A percentile compares a stretch with the other conserved stretches of the same genome.
These are phyloP conservation scores for Ondatra zibethicus DNA, from an alignment of 2,113 vertebrate genomes.

Conservation along the genomic window DNA sequence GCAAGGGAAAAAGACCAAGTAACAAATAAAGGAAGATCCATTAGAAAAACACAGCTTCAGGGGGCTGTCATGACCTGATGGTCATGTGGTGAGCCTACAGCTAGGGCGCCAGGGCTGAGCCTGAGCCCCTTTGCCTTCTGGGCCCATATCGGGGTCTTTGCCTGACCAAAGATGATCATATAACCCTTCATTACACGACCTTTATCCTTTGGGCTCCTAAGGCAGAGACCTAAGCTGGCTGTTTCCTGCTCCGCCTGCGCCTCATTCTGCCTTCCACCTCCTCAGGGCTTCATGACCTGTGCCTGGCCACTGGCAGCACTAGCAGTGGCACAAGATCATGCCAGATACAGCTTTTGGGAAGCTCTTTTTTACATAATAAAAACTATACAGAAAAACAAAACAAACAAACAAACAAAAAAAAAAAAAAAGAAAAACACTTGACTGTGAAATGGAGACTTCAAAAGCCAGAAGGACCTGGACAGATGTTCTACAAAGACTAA, in stretches of 20 bases:
- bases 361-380: neutral
- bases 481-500: too few species aligned
- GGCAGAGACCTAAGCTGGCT: constrained; percentile 44
- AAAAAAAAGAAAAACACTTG: too few species aligned
- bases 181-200: constrained; percentile 56
- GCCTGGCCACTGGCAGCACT: constrained; percentile 74
- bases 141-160: constrained; percentile 40
- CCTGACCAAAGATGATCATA: constrained; percentile 78
- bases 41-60: too few species aligned
- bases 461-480: neutral
- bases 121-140: constrained; percentile 13
- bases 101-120: constrained; percentile 14
- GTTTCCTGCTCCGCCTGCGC: constrained; percentile 29
- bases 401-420: too few species aligned
- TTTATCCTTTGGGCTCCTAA: neutral
- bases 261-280: neutral
- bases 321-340: constrained; percentile 67
- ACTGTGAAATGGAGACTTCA: neutral
- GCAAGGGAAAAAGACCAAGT: neutral
- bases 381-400: neutral
- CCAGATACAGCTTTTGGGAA: constrained; percentile 73
- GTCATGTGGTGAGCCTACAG: constrained; percentile 52
- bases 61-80: too few species aligned
- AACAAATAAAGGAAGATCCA: neutral
- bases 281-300: constrained; percentile 73